Evolutionary conservation across 2,888 invertebrate genomes (phyloP).

Genomic region (Atethmia centrago): DNA sequence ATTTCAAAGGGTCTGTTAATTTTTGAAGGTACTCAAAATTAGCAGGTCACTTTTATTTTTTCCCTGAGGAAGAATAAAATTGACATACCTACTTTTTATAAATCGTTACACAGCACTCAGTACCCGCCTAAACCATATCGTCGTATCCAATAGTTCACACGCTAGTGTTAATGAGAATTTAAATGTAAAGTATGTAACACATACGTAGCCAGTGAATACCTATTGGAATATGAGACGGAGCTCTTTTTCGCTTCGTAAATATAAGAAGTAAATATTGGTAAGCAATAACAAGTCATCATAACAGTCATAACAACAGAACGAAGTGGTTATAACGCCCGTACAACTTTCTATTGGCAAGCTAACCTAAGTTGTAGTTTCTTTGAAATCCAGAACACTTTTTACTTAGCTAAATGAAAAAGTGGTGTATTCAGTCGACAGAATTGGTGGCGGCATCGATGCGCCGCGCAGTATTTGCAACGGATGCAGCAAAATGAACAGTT

Average conservation of each 20-base stretch:
- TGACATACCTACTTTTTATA: neutral
- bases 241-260: conserved; percentile 28
- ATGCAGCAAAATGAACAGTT: conserved; percentile 90
- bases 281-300: conserved; percentile 56
- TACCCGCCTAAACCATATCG: neutral
- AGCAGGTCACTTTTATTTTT: too few species aligned
- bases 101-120: neutral
- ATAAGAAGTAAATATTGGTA: conserved; percentile 44
- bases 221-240: conserved; percentile 22
- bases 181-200: conserved; percentile 14
- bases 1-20: neutral
- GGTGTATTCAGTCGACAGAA: conserved; percentile 83
- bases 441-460: conserved; percentile 86
- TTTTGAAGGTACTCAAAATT: neutral
- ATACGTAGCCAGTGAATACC: neutral
- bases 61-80: neutral
- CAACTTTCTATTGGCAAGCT: conserved; percentile 80
- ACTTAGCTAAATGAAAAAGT: conserved; percentile 82
- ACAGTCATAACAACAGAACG: conserved; percentile 51
- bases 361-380: conserved; percentile 76
- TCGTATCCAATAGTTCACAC: conserved; percentile 3
- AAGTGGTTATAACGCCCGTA: conserved; percentile 65
- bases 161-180: conserved; percentile 13
- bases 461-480: conserved; percentile 89
- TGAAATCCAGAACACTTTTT: conserved; percentile 81